Percentiles rank a stretch among this genome's conserved stretches.
Evolutionary conservation across 2,888 invertebrate species (phyloP).

Genomic region (Lasioglossum malachurum): DNA sequence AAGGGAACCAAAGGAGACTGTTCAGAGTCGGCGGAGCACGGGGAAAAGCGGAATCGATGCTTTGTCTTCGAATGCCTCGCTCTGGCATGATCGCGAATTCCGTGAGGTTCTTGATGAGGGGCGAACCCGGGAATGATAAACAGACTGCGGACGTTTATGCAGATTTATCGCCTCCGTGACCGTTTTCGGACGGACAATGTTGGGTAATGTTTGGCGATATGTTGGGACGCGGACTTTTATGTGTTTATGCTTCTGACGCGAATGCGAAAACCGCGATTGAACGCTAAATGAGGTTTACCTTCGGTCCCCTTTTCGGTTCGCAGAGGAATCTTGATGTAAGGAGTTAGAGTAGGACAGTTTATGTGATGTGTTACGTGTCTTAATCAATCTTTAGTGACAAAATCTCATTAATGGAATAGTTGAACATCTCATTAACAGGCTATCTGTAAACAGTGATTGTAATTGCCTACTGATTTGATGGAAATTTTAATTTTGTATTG

Average conservation of each 20-base stretch:
- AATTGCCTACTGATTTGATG: too few relatives aligned
- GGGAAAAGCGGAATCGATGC: conserved; percentile 17
- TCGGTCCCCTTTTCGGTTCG: neutral
- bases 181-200: neutral
- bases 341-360: neutral
- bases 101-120: conserved; percentile 19
- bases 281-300: neutral
- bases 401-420: too few relatives aligned
- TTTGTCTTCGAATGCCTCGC: neutral
- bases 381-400: too few relatives aligned
- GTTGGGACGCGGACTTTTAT: neutral
- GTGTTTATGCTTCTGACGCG: neutral
- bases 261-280: neutral
- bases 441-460: too few relatives aligned
- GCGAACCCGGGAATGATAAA: conserved; percentile 4
- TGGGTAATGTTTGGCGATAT: neutral
- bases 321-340: neutral
- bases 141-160: neutral
- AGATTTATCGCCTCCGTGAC: conserved; percentile 7
- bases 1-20: conserved; percentile 19
- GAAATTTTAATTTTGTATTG: too few relatives aligned
- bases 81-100: conserved; percentile 17
- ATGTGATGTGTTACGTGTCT: too few relatives aligned
- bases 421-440: too few relatives aligned
- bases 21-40: conserved; percentile 1